Conservation (phyloP, 2,113 vertebrate species). For the Macaca nemestrina region DNA sequence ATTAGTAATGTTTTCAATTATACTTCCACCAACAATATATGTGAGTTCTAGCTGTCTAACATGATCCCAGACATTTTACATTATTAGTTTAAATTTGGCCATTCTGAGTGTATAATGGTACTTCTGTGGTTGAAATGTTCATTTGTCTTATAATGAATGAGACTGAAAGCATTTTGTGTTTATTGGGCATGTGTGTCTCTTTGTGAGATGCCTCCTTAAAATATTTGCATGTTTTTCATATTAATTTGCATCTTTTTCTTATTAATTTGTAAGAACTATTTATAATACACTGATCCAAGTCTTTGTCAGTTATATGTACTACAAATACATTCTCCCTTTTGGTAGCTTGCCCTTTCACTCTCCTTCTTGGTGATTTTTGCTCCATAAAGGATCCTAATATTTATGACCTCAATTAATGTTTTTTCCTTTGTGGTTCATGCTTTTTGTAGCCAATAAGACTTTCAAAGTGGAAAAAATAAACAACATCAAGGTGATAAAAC, state of each 20-base stretch:
- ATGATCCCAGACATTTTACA: not conserved
- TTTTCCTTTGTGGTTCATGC: not conserved
- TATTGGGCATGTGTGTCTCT: not conserved
- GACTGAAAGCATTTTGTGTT: not conserved
- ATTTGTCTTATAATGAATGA: not conserved
- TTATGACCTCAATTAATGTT: not conserved
- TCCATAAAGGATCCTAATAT: not conserved
- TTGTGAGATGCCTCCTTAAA: not conserved
- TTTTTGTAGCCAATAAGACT: not conserved
- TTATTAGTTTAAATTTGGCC: not conserved
- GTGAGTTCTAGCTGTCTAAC: not conserved
- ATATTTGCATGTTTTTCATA: not conserved
- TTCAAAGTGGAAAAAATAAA: not conserved
- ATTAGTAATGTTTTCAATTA: not conserved
- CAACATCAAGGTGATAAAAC: not conserved
- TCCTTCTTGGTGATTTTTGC: not conserved
- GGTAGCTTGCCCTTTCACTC: not conserved
- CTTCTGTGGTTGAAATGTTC: not conserved
- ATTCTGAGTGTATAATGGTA: not conserved
- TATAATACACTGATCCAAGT: not conserved
- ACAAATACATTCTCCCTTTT: not conserved
- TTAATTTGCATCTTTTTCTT: not conserved
- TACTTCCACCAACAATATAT: not conserved
- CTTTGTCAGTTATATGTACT: not conserved
- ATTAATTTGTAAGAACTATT: not conserved